phyloP scores from a whole-genome alignment of 1,140 invertebrate genomes.

The Dendrolimus kikuchii region DNA sequence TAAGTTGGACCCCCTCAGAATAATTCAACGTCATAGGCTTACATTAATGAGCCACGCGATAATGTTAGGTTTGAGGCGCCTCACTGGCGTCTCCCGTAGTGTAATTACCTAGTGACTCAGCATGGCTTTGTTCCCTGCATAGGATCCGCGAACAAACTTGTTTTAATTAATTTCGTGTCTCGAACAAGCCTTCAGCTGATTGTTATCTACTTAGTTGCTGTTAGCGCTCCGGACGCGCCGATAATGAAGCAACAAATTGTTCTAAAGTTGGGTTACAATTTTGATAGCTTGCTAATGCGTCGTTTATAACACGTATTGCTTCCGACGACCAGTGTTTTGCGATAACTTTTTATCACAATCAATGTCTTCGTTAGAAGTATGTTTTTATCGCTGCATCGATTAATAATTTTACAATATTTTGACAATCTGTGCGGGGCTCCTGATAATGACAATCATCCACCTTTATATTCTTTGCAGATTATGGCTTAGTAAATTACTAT shows the following conservation, averaged over 20 bases:
- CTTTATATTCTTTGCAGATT: no score
- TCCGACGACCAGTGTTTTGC: no score
- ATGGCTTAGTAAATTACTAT: no score
- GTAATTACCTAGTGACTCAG: slow-evolving; percentile 70
- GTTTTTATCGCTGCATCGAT: no score
- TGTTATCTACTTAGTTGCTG: slow-evolving; percentile 71
- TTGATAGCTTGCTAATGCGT: slow-evolving; percentile 18
- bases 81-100: slow-evolving; percentile 43
- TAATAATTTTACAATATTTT: no score
- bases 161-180: slow-evolving; percentile 72
- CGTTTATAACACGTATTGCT: not conserved
- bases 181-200: slow-evolving; percentile 67
- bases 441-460: no score
- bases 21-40: slow-evolving; percentile 8
- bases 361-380: no score
- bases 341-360: no score
- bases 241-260: slow-evolving; percentile 65
- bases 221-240: slow-evolving; percentile 54
- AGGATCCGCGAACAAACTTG: slow-evolving; percentile 71
- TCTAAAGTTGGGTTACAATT: slow-evolving; percentile 36
- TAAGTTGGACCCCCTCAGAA: not conserved
- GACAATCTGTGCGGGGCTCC: no score
- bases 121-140: slow-evolving; percentile 66
- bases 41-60: slow-evolving; percentile 36
- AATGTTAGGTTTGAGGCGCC: slow-evolving; percentile 52